Percentiles rank a stretch among this genome's conserved stretches.
Conservation (phyloP, 2,888 invertebrate genomes). For the Protula sp. region DNA sequence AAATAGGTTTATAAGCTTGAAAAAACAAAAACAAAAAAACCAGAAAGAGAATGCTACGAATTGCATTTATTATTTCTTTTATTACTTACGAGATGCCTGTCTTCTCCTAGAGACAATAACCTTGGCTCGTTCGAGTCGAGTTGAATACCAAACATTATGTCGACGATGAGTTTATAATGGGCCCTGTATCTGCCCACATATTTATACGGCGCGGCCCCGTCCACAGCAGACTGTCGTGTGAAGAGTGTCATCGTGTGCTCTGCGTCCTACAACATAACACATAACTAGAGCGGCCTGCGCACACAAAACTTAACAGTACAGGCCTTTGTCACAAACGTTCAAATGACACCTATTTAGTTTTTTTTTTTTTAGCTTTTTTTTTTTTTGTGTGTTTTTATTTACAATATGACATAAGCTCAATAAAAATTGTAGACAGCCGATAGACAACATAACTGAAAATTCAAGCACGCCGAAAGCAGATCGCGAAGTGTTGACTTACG, state of each 20-base stretch:
- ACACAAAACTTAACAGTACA: too few species aligned
- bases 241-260: constrained; percentile 47
- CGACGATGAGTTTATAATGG: constrained; percentile 51
- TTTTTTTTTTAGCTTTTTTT: too few species aligned
- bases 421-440: too few species aligned
- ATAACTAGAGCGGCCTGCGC: too few species aligned
- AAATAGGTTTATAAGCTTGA: too few species aligned
- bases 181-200: constrained; percentile 51
- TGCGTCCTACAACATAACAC: constrained; percentile 48
- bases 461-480: background rate
- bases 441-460: background rate
- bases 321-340: too few species aligned
- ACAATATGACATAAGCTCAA: too few species aligned
- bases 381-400: too few species aligned
- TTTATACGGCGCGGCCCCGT: constrained; percentile 32
- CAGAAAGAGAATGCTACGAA: too few species aligned
- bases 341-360: too few species aligned
- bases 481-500: constrained; percentile 25
- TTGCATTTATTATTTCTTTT: too few species aligned
- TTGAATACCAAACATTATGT: constrained; percentile 49
- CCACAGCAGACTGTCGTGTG: constrained; percentile 24
- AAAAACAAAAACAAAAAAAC: too few species aligned
- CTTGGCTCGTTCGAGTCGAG: constrained; percentile 45
- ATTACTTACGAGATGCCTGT: constrained; percentile 45
- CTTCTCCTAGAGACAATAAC: constrained; percentile 48